These are phyloP conservation scores for Congeria kusceri DNA, from an alignment of 2,888 invertebrate species.

Conservation along the genomic window DNA sequence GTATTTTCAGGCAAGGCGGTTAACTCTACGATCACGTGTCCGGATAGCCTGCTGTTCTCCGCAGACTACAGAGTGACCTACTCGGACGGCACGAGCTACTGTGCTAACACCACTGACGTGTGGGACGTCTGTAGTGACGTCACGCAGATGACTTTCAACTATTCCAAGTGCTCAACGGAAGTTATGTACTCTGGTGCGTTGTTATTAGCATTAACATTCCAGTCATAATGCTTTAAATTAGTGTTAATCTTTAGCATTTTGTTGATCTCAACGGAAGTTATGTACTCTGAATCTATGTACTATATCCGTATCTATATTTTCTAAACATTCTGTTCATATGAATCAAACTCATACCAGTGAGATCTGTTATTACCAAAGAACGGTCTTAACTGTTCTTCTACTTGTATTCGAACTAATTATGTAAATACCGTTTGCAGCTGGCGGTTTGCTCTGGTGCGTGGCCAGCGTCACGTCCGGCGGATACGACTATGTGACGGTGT, in stretches of 20 bases:
- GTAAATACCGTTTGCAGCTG: slow-evolving; percentile 15
- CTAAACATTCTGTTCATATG: no score
- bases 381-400: no score
- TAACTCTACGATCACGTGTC: slow-evolving; percentile 41
- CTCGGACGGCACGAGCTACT: slow-evolving; percentile 28
- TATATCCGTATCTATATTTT: no score
- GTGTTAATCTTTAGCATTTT: no score
- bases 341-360: no score
- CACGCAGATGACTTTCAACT: slow-evolving; percentile 43
- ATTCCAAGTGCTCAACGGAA: slow-evolving; percentile 38
- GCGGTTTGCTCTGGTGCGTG: slow-evolving; percentile 35
- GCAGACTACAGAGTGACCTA: slow-evolving; percentile 41
- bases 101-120: slow-evolving; percentile 28
- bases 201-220: no score
- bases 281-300: no score
- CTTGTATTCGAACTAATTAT: no score
- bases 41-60: slow-evolving; percentile 38
- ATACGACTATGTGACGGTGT: slow-evolving; percentile 45
- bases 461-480: slow-evolving; percentile 17
- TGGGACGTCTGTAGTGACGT: slow-evolving; percentile 52
- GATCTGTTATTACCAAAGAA: no score
- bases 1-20: slow-evolving; percentile 30
- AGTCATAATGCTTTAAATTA: no score
- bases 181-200: slow-evolving; percentile 39
- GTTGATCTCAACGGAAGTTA: no score